These are phyloP conservation scores for Ectropis grisescens DNA, from an alignment of 1,140 invertebrate species.

Conservation along the genomic window DNA sequence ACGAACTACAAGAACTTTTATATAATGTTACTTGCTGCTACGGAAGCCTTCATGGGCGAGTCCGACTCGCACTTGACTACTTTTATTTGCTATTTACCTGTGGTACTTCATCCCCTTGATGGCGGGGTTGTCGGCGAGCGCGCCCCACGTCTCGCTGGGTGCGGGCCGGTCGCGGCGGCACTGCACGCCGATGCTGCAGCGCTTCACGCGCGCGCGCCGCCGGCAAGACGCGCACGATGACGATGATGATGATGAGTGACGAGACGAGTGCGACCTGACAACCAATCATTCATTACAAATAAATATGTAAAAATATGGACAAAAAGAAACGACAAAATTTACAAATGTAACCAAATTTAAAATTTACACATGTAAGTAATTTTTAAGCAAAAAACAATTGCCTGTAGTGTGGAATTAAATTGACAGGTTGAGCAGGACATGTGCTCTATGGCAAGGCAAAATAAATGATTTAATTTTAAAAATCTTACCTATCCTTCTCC, in stretches of 20 bases:
- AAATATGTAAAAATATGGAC: too few relatives aligned
- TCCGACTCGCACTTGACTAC: too few relatives aligned
- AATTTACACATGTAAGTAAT: too few relatives aligned
- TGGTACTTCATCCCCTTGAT: slow-evolving; percentile 60
- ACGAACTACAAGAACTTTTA: too few relatives aligned
- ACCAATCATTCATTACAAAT: too few relatives aligned
- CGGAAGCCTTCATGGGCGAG: too few relatives aligned
- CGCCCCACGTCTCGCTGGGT: slow-evolving; percentile 26
- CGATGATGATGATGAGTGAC: slow-evolving; percentile 23
- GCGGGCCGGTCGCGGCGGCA: slow-evolving; percentile 48
- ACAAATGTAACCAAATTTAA: neutral
- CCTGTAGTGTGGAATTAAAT: too few relatives aligned
- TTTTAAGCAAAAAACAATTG: neutral
- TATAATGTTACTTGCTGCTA: too few relatives aligned
- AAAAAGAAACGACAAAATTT: neutral
- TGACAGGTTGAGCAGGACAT: too few relatives aligned
- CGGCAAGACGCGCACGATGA: slow-evolving; percentile 54
- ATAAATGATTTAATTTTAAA: neutral
- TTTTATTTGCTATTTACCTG: too few relatives aligned
- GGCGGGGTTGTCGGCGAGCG: slow-evolving; percentile 31
- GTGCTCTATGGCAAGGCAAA: too few relatives aligned
- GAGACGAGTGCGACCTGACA: slow-evolving; percentile 36
- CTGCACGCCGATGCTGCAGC: slow-evolving; percentile 66
- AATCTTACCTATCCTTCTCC: slow-evolving; percentile 33
- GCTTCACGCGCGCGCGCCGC: slow-evolving; percentile 45